phyloP scores from a whole-genome alignment of 2,888 invertebrate species.

The Tipula vernalis region DNA sequence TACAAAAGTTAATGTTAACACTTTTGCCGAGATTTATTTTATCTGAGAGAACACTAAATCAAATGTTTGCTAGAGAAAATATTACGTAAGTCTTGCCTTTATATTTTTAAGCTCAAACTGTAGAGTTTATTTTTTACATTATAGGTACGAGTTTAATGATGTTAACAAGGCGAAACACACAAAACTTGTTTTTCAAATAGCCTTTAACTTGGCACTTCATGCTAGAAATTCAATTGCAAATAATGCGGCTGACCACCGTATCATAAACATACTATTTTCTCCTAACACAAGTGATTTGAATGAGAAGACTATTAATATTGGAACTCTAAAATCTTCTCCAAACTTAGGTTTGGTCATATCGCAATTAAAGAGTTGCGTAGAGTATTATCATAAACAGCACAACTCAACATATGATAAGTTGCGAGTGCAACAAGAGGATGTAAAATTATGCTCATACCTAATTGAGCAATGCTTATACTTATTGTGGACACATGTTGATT shows the following conservation, averaged over 20 bases:
- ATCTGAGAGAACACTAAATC: conserved; percentile 31
- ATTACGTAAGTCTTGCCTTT: conserved; percentile 16
- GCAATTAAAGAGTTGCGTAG: conserved; percentile 42
- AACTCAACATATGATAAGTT: not conserved
- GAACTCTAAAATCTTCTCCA: conserved; percentile 30
- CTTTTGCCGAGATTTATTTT: conserved; percentile 58
- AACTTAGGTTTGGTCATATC: conserved; percentile 42
- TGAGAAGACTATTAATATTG: conserved; percentile 20
- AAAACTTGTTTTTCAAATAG: conserved; percentile 44
- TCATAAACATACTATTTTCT: conserved; percentile 41
- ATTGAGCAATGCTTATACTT: conserved; percentile 61
- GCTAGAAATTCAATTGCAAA: conserved; percentile 52
- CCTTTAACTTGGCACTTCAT: conserved; percentile 58
- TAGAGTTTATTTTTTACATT: not conserved
- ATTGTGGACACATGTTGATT: conserved; percentile 64
- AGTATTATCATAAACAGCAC: conserved; percentile 37
- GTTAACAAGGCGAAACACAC: conserved; percentile 33
- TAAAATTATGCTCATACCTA: conserved; percentile 49
- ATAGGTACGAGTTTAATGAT: conserved; percentile 15
- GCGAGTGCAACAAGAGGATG: conserved; percentile 31
- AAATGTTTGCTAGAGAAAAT: conserved; percentile 26
- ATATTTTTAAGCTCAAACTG: conserved; percentile 14
- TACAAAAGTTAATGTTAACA: conserved; percentile 62
- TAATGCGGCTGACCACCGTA: conserved; percentile 40
- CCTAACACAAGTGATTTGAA: conserved; percentile 35